Base-by-base conservation (phyloP, 2,888 invertebrate species). In the Drosophila lutescens region DNA sequence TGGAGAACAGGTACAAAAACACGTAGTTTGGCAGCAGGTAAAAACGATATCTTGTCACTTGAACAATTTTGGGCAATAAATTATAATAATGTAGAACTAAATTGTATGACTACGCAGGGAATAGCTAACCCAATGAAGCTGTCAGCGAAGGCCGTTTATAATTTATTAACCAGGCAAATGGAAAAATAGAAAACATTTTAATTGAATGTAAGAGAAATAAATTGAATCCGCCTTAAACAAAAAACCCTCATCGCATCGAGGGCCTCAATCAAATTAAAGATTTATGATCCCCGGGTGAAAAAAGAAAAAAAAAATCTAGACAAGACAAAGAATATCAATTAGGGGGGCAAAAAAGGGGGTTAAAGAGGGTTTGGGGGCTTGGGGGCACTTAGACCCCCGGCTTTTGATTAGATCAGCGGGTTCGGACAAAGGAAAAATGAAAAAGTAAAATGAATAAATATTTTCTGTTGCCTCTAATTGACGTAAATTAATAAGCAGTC, bases 151-250 rank as follows among this genome's bases (percentile, higher is more conserved):
- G 50, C 41, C 50, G 60, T 67, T 79, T 15, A 49, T 41, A 49
- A 47, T 47, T 63, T 47, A 51, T 32, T 58, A 51, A 41, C 55
- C 65, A 40, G 55, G 58, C 44, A 53, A 67, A 53, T 34, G 51
- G 32, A 44, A 32, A 46, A 53, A 46, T 68, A 30, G 43, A 46
- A 66, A 62, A 63, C 62, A 63, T 63, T 82, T 83, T 80, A 83
- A 78, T 83, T 78, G 84, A 80, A 83, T 73, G 62, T 56, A 58
- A 30, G 67, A 46, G 70, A 40, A 69, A 49, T 69, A 69, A 67
- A 67, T 67, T 69, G 67, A 66, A 66, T 54, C 55, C 68, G 66
- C 69, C 55, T 66, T 68, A 66, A 66, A 66, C 66, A 68, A 67
- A 68, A 67, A 47, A 66, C 57, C 70, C 67, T 55, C 67, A 36